A percentile compares a stretch with the other conserved stretches of the same genome.
Conservation (phyloP, 2,888 invertebrate genomes). For the Hololepta plana region DNA sequence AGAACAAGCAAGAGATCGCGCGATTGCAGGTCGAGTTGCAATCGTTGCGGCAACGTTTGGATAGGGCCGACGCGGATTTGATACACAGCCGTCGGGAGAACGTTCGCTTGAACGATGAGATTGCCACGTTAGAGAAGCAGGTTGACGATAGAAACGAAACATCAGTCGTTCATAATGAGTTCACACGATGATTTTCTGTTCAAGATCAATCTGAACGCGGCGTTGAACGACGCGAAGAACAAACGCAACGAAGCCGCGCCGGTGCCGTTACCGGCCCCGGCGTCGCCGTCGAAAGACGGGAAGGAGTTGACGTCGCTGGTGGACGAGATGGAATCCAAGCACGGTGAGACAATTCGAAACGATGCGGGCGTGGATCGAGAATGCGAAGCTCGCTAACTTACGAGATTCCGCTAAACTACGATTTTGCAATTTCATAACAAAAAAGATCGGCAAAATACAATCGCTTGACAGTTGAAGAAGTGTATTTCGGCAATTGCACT, state of each 20-base stretch:
- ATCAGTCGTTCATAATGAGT: background rate
- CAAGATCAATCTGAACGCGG: constrained; percentile 23
- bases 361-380: constrained; percentile 2
- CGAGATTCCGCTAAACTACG: too few relatives aligned
- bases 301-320: constrained; percentile 58
- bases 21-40: constrained; percentile 60
- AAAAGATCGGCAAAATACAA: too few relatives aligned
- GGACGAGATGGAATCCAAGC: constrained; percentile 64
- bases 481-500: too few relatives aligned
- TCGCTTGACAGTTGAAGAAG: background rate
- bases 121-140: constrained; percentile 66
- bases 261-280: constrained; percentile 18
- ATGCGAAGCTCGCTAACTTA: too few relatives aligned
- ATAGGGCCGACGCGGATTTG: constrained; percentile 63
- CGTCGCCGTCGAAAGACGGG: constrained; percentile 16
- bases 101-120: constrained; percentile 57
- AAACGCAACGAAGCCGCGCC: constrained; percentile 15
- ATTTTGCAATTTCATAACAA: too few relatives aligned
- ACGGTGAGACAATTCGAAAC: constrained; percentile 39
- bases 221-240: constrained; percentile 21
- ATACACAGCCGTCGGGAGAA: constrained; percentile 67
- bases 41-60: constrained; percentile 55
- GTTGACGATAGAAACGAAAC: constrained; percentile 29
- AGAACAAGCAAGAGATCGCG: constrained; percentile 55
- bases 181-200: constrained; percentile 4